Conservation (phyloP, 2,888 invertebrate species). For the Kuschelorhynchus macadamiae region DNA sequence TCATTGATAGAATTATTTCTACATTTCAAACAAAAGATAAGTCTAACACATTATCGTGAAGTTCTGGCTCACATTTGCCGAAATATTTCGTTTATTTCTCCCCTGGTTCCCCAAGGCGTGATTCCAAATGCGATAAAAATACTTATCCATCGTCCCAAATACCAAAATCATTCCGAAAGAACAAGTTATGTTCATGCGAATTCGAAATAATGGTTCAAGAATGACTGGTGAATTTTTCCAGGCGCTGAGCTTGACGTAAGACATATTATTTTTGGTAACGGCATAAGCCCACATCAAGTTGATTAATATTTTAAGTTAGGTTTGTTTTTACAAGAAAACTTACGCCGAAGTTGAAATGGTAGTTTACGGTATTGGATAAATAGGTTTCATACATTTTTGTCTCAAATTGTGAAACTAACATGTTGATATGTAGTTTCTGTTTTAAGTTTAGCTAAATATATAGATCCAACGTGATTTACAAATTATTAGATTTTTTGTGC, state of each 20-base stretch:
- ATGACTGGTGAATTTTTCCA: slow-evolving; percentile 46
- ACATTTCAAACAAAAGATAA: no score
- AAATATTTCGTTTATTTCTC: no score
- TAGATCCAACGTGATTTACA: no score
- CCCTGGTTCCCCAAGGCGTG: neutral
- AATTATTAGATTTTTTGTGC: no score
- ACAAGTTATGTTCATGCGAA: slow-evolving; percentile 36
- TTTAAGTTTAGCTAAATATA: no score
- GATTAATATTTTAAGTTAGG: slow-evolving; percentile 43
- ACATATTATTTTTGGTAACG: slow-evolving; percentile 48
- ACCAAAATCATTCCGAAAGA: slow-evolving; percentile 31
- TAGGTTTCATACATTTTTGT: no score
- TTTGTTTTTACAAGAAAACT: slow-evolving; percentile 32
- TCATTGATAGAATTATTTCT: no score
- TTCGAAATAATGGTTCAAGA: slow-evolving; percentile 38
- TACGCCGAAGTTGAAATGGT: neutral
- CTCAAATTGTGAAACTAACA: no score
- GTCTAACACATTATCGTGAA: no score
- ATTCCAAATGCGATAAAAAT: slow-evolving; percentile 35
- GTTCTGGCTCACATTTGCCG: no score
- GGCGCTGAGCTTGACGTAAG: slow-evolving; percentile 41
- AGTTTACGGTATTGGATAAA: no score
- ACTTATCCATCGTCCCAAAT: slow-evolving; percentile 22
- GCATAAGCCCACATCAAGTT: slow-evolving; percentile 38
- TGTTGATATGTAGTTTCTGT: no score